Conservation (phyloP, 23 tunicate species). For the Ciona savignyi region DNA sequence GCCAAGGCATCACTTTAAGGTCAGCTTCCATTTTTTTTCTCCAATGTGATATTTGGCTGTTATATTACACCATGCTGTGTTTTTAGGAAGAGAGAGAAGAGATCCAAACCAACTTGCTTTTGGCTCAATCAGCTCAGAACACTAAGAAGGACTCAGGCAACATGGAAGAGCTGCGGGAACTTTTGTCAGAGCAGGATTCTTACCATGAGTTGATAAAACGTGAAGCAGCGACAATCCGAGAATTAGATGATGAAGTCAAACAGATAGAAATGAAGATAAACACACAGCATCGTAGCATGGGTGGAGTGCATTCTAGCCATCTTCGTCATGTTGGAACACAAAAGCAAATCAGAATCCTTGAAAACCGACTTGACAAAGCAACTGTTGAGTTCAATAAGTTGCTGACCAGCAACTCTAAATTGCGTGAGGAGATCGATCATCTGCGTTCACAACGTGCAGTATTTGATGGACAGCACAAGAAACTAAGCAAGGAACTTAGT, state of each 20-base stretch:
- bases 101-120: conserved; percentile 54
- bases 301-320: conserved; percentile 84
- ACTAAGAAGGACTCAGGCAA: conserved; percentile 57
- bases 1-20: too few species aligned
- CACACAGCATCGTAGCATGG: conserved; percentile 70
- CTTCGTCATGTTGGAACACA: conserved; percentile 78
- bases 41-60: too few species aligned
- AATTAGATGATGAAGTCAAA: conserved; percentile 53
- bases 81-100: conserved; percentile 77
- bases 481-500: conserved; percentile 67
- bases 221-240: conserved; percentile 41
- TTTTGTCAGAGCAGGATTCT: conserved; percentile 74
- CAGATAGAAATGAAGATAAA: conserved; percentile 53
- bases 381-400: conserved; percentile 82
- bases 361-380: conserved; percentile 91
- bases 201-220: conserved; percentile 56
- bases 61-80: too few species aligned
- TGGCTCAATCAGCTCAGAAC: conserved; percentile 82
- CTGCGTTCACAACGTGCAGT: conserved; percentile 75
- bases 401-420: conserved; percentile 67
- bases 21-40: too few species aligned
- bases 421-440: conserved; percentile 87
- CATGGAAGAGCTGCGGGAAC: conserved; percentile 47
- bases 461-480: conserved; percentile 80
- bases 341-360: conserved; percentile 75